Conservation (phyloP, 2,888 invertebrate species). For the Eudemis profundana region DNA sequence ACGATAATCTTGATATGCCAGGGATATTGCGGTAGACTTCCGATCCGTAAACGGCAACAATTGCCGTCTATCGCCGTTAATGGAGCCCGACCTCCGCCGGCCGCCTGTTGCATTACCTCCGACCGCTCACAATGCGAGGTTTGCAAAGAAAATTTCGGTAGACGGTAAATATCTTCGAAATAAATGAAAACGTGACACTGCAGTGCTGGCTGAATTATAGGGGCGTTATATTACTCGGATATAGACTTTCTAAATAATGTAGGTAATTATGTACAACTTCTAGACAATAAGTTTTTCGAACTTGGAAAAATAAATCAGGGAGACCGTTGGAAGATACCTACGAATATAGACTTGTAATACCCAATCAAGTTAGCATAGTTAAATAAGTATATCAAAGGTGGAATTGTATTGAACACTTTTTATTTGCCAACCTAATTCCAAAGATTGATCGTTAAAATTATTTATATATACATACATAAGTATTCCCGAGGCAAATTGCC, state of each 20-base stretch:
- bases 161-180: neutral
- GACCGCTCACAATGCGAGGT: slow-evolving; percentile 9
- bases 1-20: slow-evolving; percentile 78
- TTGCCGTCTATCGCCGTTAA: slow-evolving; percentile 76
- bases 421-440: slow-evolving; percentile 29
- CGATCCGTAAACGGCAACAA: slow-evolving; percentile 78
- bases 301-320: neutral
- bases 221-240: too few species aligned
- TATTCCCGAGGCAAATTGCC: slow-evolving; percentile 36
- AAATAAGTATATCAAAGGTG: slow-evolving; percentile 39
- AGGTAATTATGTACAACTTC: too few species aligned
- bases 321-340: slow-evolving; percentile 1
- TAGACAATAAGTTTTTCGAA: neutral
- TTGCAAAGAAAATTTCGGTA: slow-evolving; percentile 14
- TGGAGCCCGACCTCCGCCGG: slow-evolving; percentile 59
- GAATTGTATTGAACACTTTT: slow-evolving; percentile 18
- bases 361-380: slow-evolving; percentile 27
- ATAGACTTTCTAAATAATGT: too few species aligned
- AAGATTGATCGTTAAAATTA: slow-evolving; percentile 36
- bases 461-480: slow-evolving; percentile 22
- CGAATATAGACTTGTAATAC: slow-evolving; percentile 29
- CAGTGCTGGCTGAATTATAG: too few species aligned
- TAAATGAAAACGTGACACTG: neutral
- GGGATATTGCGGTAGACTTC: slow-evolving; percentile 65
- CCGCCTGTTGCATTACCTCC: slow-evolving; percentile 47